Evolutionary conservation across 2,888 invertebrate genomes (phyloP).

Genomic region (Aromia moschata): DNA sequence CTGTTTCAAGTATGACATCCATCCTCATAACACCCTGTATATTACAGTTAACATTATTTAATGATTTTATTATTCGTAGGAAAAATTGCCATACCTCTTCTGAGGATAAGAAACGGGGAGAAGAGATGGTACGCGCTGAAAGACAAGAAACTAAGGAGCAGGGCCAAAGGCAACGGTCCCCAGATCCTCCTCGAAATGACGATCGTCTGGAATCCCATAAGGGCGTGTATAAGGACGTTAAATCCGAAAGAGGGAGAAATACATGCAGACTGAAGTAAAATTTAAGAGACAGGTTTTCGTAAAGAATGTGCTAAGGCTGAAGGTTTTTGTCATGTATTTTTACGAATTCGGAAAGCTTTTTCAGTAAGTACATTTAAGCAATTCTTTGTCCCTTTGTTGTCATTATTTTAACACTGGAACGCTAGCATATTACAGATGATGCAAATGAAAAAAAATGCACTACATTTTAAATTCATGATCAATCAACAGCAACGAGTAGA

Average conservation of each 20-base stretch:
- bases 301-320: conserved; percentile 90
- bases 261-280: conserved; percentile 92
- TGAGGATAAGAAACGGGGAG: conserved; percentile 84
- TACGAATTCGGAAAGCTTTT: conserved; percentile 91
- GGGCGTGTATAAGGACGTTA: conserved; percentile 91
- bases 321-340: conserved; percentile 87
- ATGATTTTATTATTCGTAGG: conserved; percentile 80
- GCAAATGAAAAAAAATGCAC: too few species aligned
- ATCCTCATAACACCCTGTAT: too few species aligned
- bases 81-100: conserved; percentile 65
- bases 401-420: too few species aligned
- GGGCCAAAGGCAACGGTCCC: conserved; percentile 92
- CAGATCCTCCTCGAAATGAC: conserved; percentile 92
- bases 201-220: conserved; percentile 90
- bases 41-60: too few species aligned
- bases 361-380: too few species aligned
- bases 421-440: too few species aligned
- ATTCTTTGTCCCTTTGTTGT: too few species aligned
- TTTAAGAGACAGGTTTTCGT: conserved; percentile 96
- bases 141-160: conserved; percentile 88
- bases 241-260: conserved; percentile 96
- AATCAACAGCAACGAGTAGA: too few species aligned
- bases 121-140: conserved; percentile 96
- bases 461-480: too few species aligned
- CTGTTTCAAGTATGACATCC: too few species aligned